These are phyloP conservation scores for Orgyia antiqua DNA, from an alignment of 2,888 invertebrate species.

Conservation along the genomic window DNA sequence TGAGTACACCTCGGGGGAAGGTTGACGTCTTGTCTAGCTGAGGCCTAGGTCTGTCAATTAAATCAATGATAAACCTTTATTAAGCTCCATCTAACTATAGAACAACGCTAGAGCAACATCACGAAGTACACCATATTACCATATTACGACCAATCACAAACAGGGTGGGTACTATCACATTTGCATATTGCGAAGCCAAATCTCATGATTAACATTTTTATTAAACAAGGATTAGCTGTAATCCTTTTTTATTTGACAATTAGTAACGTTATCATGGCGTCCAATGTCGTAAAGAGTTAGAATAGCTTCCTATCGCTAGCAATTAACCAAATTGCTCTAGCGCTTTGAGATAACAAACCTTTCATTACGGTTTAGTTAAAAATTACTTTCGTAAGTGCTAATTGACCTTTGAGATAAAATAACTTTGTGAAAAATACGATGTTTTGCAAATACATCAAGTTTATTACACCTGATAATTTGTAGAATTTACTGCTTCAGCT, in stretches of 20 bases:
- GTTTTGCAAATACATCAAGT: conserved; percentile 10
- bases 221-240: conserved; percentile 72
- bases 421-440: conserved; percentile 10
- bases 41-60: no score
- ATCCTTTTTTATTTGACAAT: conserved; percentile 78
- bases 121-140: conserved; percentile 22
- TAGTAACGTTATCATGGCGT: conserved; percentile 69
- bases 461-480: no score
- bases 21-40: no score
- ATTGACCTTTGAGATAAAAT: conserved; percentile 26
- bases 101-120: no score
- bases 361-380: conserved; percentile 46
- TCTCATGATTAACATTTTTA: conserved; percentile 77
- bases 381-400: conserved; percentile 43
- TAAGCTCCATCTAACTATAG: no score
- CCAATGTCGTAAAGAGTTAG: conserved; percentile 73
- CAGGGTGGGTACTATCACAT: conserved; percentile 51
- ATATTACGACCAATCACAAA: conserved; percentile 40
- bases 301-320: conserved; percentile 61
- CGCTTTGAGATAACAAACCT: conserved; percentile 48
- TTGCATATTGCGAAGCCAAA: conserved; percentile 67
- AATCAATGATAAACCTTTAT: no score
- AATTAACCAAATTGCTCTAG: conserved; percentile 66
- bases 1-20: no score
- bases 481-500: no score